Conservation (phyloP, 2,797 vertebrate species). For the Sphenodon punctatus region DNA sequence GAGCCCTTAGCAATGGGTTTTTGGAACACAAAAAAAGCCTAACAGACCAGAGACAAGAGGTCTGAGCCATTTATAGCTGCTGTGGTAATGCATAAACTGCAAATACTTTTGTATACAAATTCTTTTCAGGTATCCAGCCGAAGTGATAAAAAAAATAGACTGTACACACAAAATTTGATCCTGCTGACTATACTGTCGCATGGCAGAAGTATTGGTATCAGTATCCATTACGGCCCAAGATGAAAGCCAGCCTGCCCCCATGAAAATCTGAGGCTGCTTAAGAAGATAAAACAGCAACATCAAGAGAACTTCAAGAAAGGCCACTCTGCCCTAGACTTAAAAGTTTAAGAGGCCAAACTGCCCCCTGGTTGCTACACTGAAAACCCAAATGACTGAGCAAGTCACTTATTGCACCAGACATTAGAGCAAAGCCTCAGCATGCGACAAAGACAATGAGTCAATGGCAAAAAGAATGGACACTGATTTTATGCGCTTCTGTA, state of each 20-base stretch:
- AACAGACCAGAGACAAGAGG: not conserved
- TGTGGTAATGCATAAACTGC: not conserved
- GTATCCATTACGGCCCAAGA: not conserved
- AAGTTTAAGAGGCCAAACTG: constrained; percentile 11
- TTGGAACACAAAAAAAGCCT: not conserved
- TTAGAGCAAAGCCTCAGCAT: not conserved
- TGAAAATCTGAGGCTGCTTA: not conserved
- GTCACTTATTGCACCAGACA: constrained; percentile 10
- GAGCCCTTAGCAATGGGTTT: not conserved
- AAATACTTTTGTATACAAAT: not conserved
- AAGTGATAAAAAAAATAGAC: not conserved
- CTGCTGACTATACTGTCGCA: not conserved
- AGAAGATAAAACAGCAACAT: not conserved
- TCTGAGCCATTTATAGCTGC: not conserved
- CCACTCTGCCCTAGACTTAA: no score
- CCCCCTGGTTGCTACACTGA: not conserved
- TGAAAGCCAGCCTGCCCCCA: not conserved
- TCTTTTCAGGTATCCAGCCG: not conserved
- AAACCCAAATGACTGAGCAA: not conserved
- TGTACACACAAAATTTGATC: not conserved
- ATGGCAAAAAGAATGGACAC: not conserved
- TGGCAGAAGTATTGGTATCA: not conserved
- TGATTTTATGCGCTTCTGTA: not conserved
- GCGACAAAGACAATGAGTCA: not conserved
- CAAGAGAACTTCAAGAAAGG: not conserved